Evolutionary conservation across 2,113 vertebrate genomes (phyloP), one percentile per base, ranked within the genome.

Genomic region (Thermophis baileyi): DNA sequence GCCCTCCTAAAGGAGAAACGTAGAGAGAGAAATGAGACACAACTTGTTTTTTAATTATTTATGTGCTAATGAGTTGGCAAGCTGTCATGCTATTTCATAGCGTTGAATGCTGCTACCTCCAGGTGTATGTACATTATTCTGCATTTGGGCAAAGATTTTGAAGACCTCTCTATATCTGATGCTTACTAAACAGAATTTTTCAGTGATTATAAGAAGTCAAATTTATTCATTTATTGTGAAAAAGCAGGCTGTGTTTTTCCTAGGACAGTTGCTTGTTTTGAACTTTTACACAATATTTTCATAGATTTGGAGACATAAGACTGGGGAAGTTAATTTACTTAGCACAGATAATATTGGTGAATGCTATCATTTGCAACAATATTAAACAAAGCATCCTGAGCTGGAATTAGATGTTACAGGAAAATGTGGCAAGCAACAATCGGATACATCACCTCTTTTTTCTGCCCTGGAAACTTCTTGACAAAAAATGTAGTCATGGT

Each of bases 131-230:
- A 47, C 46, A 54, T 5, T 51, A 2, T 85, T 46, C 91, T 81
- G 20, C 10, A n/a, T 63, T 87, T 95, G 47, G 50, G 53, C 91
- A 90, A 47, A 69, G 8, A 11, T 96, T 93, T 96, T 91, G 18
- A 53, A 4, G 85, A 93, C 27, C 20, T 27, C 44, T 92, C 53
- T 81, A 85, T 74, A 91, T 53, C 25, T 87, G 6, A 93, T 93
- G 89, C 30, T n/a, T 91, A 46, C 55, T 40, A 0, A 0, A 91
- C 88, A 89, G 3, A 63, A 53, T 7, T 69, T 51, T 91, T 94
- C n/a, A 81, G 2, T 87, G 20, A 44, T 49, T 30, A 69, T 18
- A 54, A 88, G 50, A 89, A 91, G 46, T 27, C 0, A 0, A 40
- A 55, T 92, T 81, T 57, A 63, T 81, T 90, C 35, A 60, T 0